Base-by-base conservation (phyloP, 2,797 vertebrate species). In the Tokudaia muenninki region DNA sequence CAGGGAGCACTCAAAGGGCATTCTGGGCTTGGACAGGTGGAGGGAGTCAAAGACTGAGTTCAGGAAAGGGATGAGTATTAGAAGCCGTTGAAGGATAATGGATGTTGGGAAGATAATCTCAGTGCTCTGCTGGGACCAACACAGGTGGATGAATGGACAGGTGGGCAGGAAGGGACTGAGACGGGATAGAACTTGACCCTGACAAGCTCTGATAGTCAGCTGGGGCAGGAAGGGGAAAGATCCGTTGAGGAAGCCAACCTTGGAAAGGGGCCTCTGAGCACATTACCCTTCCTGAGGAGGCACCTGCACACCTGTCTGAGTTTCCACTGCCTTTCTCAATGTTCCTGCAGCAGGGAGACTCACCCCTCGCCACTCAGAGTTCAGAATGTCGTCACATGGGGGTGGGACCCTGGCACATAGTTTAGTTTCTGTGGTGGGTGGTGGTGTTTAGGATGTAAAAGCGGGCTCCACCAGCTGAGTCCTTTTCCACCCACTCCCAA, bases 81-180 rank as follows among this genome's bases (percentile, higher is more conserved):
- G 1, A 14, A 47, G 55, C 14, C 44, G 31, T 14, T 6, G 34
- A 17, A 84, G 34, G 63, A n/a, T 78, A 75, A 82, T 77, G 7
- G n/a, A 52, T 21, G 65, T 52, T 29, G 47, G 70, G 90, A 34
- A 65, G 52, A 31, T 22, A 74, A 50, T 12, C 70, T n/a, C 13
- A 9, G 55, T 83, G 29, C 55, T n/a, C 82, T 91, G n/a, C 21
- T n/a, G 47, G 59, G 41, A 57, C 47, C 34, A 57, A 41, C 52
- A 70, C 52, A 86, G 79, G n/a, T 72, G 59, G 4, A 0, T 17
- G 67, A 89, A 92, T 47, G 12, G 37, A 83, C 6, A 81, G 14
- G 65, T 88, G 21, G 78, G 61, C 55, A 90, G 93, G 91, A 95
- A 94, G 24, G 24, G 14, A 44, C 90, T 96, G 92, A 90, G 59